Evolutionary conservation across 2,113 vertebrate genomes (phyloP).

Genomic region (Irena cyanogastra): DNA sequence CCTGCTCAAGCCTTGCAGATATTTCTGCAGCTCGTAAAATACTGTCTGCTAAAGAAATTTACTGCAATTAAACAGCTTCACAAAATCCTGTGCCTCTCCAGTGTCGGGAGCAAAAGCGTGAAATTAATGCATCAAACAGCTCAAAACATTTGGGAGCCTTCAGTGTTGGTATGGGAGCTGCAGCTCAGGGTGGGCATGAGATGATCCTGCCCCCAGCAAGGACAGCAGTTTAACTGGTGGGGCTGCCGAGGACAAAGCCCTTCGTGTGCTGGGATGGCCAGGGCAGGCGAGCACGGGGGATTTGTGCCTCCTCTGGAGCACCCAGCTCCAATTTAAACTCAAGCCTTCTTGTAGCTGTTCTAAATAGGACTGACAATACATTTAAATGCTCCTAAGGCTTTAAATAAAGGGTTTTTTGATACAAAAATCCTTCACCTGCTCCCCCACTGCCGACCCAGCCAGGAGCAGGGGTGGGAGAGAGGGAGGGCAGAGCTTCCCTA

Average conservation of each 20-base stretch:
- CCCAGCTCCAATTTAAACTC: not conserved
- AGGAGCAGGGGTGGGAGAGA: not conserved
- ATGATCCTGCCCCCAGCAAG: not conserved
- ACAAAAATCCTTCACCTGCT: not conserved
- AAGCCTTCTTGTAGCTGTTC: not conserved
- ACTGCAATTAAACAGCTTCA: not conserved
- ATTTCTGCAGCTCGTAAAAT: not conserved
- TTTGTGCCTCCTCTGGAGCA: not conserved
- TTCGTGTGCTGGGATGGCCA: rapidly evolving
- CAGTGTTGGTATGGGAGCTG: not conserved
- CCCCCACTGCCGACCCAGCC: not conserved
- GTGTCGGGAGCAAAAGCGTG: not conserved
- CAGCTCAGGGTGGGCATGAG: not conserved
- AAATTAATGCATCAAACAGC: not conserved
- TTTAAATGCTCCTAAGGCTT: not conserved
- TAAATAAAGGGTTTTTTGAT: not conserved
- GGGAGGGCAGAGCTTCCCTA: not conserved
- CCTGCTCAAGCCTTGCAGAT: not conserved
- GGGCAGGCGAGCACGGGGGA: rapidly evolving
- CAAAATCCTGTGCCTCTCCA: not conserved
- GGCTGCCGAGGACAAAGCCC: not conserved
- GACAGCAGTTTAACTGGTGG: not conserved
- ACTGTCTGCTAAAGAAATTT: not conserved
- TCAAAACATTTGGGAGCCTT: not conserved
- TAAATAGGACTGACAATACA: not conserved